Evolutionary conservation across 2,888 invertebrate species (phyloP).

Genomic region (Rhimphoctona megacephalus): DNA sequence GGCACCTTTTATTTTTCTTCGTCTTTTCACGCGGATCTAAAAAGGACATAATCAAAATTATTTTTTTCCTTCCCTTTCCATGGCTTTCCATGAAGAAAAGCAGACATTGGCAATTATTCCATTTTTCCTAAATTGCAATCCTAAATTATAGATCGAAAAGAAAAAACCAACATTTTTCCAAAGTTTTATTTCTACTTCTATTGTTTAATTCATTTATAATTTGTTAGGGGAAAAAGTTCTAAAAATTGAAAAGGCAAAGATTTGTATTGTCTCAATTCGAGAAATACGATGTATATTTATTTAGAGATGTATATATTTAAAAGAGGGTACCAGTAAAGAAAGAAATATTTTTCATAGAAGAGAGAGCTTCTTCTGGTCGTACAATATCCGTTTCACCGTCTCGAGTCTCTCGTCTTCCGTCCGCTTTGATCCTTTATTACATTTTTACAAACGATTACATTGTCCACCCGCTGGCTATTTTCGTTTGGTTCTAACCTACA

Average conservation of each 20-base stretch:
- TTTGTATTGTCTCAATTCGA: neutral
- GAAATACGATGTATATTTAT: neutral
- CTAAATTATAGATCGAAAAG: too few species aligned
- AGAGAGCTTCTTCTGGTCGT: constrained; percentile 19
- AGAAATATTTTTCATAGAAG: constrained; percentile 33
- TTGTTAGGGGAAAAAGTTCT: neutral
- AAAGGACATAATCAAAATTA: neutral
- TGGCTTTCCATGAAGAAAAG: neutral
- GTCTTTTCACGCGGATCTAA: neutral
- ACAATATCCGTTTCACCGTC: constrained; percentile 69
- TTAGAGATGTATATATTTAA: too few species aligned
- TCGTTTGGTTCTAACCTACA: constrained; percentile 7
- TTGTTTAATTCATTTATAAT: neutral
- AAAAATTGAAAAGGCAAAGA: neutral
- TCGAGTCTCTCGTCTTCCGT: constrained; percentile 40
- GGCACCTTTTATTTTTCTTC: constrained; percentile 12
- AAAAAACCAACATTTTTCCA: too few species aligned
- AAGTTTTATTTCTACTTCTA: neutral
- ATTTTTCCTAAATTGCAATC: too few species aligned
- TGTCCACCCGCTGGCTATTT: constrained; percentile 81
- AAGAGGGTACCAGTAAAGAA: constrained; percentile 15
- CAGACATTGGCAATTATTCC: too few species aligned
- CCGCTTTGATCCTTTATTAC: constrained; percentile 82
- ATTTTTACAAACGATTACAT: constrained; percentile 83
- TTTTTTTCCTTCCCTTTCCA: neutral